Evolutionary conservation across 1,140 invertebrate genomes (phyloP), one percentile per base, ranked within the genome.

Genomic region (Aphelinus atriplicis): DNA sequence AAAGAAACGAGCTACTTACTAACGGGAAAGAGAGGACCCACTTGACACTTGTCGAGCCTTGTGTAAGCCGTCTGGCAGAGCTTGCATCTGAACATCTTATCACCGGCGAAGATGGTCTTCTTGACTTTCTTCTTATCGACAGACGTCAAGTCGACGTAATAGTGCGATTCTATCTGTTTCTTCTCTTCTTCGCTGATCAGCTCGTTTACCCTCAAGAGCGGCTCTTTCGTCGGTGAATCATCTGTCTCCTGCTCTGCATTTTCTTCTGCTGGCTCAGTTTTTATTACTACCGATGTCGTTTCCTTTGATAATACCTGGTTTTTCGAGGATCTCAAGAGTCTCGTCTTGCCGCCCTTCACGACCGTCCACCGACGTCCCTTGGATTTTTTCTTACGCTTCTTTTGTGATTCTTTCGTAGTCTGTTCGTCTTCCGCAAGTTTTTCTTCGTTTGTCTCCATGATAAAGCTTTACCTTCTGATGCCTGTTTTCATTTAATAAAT

Each of bases 141-240:
- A 0, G 77, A 74, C 1, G 78, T 78, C 80, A 80, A 78, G n/a
- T 83, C 70, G 1, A 80, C 45, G 0, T 10, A 73, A 67, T 84
- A 85, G 58, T 73, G 78, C 43, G 75, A 78, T n/a, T 84, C 84
- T 7, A 85, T 83, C 2, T 61, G 50, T 58, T 77, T 55, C 53
- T 81, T 83, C n/a, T 85, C 80, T 48, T 84, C 83, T 1, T 80
- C 68, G 10, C 74, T 83, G n/a, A 85, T 84, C 42, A 85, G 69
- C 46, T 85, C 79, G 47, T 73, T 73, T 45, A 73, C 47, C 48
- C 46, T 73, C 51, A 51, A 50, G 3, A 63, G 50, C 0, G 47
- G 58, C 10, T 51, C 64, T 53, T 66, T 7, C 45, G 3, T 7
- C 42, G 4, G 3, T 26, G 26, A 26, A 26, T 26, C 26, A 26